Base-by-base conservation (phyloP, 2,888 invertebrate species). In the Trichogramma dendrolimi region DNA sequence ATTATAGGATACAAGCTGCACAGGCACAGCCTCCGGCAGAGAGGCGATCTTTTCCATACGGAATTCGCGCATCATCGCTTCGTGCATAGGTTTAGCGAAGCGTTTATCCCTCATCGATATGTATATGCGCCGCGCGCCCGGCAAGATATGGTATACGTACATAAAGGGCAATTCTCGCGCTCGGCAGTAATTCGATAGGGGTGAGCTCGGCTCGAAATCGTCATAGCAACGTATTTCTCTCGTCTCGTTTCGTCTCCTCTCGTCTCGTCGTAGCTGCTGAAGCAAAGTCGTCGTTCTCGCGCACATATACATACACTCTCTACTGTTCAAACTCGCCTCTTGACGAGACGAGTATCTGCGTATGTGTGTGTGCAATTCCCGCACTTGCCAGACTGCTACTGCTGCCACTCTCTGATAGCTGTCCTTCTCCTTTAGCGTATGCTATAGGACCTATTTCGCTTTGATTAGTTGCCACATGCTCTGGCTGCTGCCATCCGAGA, bases 271-370 rank as follows among this genome's bases (percentile, higher is more conserved):
- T 71, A 73, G 70, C 27, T 27, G 73, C 73, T 71, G 73, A 70
- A 74, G 77, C 71, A 27, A 27, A 27, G 2, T 27, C 27, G 27
- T 27, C 27, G 27, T 27, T 27, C 27, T 27, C 27, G 1, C 27
- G 27, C 27, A 27, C 27, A 27, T 27, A 27, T 27, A 27, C 27
- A 27, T 27, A 27, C 27, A 27, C 27, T 27, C 27, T 27, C 27
- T 27, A 27, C 76, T 77, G 77, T 75, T 78, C 76, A 78, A 78
- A 77, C 76, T 77, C 72, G 71, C 73, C 73, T 71, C 71, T 72
- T 27, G 27, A 27, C 27, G 27, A 27, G 27, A 27, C 27, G 27
- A 27, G 27, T 27, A 73, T 74, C 75, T 73, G 71, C 66, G 68
- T 65, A 56, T 54, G 59, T 55, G 61, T n/a, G n/a, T 61, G 58